Evolutionary conservation across 2,888 invertebrate species (phyloP).

Genomic region (Strigamia crassipes): DNA sequence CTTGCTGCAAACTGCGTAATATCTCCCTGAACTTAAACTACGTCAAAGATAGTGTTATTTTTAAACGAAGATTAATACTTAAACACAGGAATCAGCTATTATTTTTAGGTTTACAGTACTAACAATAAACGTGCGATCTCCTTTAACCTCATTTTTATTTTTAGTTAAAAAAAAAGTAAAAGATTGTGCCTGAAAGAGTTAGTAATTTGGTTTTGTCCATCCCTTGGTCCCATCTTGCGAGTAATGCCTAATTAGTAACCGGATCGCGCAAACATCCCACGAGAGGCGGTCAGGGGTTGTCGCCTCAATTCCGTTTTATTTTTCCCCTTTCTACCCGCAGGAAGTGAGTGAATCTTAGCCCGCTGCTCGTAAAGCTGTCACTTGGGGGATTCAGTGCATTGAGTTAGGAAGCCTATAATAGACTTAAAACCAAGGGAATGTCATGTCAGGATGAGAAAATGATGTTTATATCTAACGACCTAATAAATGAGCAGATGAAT

Average conservation of each 20-base stretch:
- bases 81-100: too few species aligned
- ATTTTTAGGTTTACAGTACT: too few species aligned
- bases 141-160: too few species aligned
- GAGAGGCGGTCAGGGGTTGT: conserved; percentile 1
- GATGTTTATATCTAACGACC: conserved; percentile 31
- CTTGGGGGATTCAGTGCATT: conserved; percentile 5
- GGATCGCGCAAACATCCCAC: neutral
- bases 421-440: conserved; percentile 36
- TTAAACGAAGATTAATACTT: too few species aligned
- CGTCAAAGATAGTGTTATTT: too few species aligned
- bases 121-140: too few species aligned
- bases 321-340: neutral
- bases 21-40: too few species aligned
- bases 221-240: neutral
- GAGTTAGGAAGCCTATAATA: conserved; percentile 35
- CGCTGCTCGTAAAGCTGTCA: conserved; percentile 22
- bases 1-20: too few species aligned
- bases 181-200: too few species aligned
- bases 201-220: neutral
- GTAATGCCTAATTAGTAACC: conserved; percentile 20
- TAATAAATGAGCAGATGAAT: conserved; percentile 36
- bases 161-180: too few species aligned
- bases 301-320: neutral
- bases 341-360: conserved; percentile 38
- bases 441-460: conserved; percentile 28